phyloP scores from a whole-genome alignment of 2,888 invertebrate genomes.

The Hybos culiciformis region DNA sequence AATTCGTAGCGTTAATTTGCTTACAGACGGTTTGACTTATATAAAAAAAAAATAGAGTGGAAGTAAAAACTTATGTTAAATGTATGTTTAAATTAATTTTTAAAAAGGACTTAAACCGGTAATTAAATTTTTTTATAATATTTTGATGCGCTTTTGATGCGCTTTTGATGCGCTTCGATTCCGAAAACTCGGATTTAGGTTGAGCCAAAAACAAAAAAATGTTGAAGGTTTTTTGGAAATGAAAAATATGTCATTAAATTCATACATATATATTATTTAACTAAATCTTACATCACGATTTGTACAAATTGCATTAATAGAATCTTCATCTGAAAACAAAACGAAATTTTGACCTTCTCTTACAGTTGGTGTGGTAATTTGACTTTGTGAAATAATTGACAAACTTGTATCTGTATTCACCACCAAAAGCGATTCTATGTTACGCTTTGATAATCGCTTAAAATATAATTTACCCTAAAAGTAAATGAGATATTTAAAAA shows the following conservation, averaged over 20 bases:
- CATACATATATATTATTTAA: slow-evolving; percentile 5
- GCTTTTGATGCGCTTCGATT: not conserved
- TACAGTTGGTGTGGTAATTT: slow-evolving; percentile 27
- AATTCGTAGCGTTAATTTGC: too few relatives aligned
- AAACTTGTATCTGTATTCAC: slow-evolving; percentile 37
- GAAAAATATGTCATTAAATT: not conserved
- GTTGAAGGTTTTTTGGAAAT: too few relatives aligned
- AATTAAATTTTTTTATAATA: too few relatives aligned
- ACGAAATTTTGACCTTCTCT: slow-evolving; percentile 33
- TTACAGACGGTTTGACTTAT: too few relatives aligned
- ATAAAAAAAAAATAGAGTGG: not conserved
- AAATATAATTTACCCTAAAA: slow-evolving; percentile 66
- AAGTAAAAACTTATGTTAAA: slow-evolving; percentile 3
- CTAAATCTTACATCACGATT: slow-evolving; percentile 54
- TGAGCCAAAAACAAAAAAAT: too few relatives aligned
- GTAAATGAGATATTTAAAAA: not conserved
- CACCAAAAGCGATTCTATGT: slow-evolving; percentile 34
- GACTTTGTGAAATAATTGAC: slow-evolving; percentile 36
- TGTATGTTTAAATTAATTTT: too few relatives aligned
- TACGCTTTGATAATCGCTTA: slow-evolving; percentile 43
- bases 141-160: too few relatives aligned
- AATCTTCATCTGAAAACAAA: slow-evolving; percentile 63
- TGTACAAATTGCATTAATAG: slow-evolving; percentile 62
- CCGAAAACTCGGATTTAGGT: too few relatives aligned
- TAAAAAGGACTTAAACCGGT: too few relatives aligned